Conservation (phyloP, 92 coral and sea anemone genomes). For the Palythoa grandis region DNA sequence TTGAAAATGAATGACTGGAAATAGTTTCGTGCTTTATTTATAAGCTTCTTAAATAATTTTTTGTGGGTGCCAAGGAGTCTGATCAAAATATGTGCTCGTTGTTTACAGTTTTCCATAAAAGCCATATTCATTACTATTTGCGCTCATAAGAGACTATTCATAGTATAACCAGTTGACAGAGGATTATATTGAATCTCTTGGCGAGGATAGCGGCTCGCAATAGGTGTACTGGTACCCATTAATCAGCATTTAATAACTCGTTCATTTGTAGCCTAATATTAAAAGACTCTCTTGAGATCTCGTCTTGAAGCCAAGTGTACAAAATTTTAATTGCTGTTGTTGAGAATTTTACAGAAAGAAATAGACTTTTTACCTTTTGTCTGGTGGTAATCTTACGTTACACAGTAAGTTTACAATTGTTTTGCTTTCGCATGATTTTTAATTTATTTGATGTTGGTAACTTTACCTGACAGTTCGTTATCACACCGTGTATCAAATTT, state of each 20-base stretch:
- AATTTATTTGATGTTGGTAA: constrained; percentile 34
- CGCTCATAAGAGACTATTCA: background rate
- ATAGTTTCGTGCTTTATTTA: background rate
- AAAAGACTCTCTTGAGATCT: background rate
- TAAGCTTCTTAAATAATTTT: background rate
- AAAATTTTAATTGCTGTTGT: background rate
- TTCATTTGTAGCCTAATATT: constrained; percentile 1
- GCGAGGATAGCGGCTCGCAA: background rate
- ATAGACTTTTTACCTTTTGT: background rate
- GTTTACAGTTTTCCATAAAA: background rate
- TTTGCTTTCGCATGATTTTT: constrained; percentile 8
- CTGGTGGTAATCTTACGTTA: background rate
- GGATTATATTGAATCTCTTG: constrained; percentile 8
- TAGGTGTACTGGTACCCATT: constrained; percentile 12
- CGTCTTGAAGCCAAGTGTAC: background rate
- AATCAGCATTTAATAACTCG: constrained; percentile 36
- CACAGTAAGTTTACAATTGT: constrained; percentile 25
- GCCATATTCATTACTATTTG: constrained; percentile 3
- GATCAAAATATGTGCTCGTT: background rate
- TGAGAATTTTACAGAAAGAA: background rate
- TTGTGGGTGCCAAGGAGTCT: constrained; percentile 13
- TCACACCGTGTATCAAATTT: constrained; percentile 28
- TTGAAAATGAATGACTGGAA: background rate
- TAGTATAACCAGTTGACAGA: constrained; percentile 30
- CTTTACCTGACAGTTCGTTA: constrained; percentile 37